Evolutionary conservation across 2,797 vertebrate genomes (phyloP).

Genomic region (Lateolabrax maculatus): DNA sequence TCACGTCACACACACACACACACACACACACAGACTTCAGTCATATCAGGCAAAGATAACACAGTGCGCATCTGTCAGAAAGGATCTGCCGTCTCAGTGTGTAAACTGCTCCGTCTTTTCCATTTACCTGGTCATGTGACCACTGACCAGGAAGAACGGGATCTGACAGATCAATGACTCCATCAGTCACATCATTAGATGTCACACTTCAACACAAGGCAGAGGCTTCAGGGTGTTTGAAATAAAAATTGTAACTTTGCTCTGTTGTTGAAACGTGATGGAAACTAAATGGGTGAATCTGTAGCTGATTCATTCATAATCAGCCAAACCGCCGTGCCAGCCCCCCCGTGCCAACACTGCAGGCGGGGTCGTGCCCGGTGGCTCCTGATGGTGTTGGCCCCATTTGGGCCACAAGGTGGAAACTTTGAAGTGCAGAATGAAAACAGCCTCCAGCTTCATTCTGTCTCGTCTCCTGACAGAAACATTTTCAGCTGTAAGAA

Average conservation of each 20-base stretch:
- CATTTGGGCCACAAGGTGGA: conserved; percentile 47
- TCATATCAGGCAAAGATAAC: conserved; percentile 51
- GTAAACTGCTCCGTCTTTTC: neutral
- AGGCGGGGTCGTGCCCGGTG: neutral
- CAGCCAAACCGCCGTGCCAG: neutral
- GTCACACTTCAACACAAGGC: neutral
- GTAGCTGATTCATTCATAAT: conserved; percentile 1
- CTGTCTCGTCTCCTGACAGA: conserved; percentile 4
- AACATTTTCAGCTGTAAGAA: conserved; percentile 21
- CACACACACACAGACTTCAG: conserved; percentile 15
- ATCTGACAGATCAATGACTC: neutral
- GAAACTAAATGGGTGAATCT: neutral
- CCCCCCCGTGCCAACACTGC: no score
- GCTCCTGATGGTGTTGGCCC: conserved; percentile 39
- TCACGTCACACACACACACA: neutral
- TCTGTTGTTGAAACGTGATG: neutral
- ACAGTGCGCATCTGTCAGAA: conserved; percentile 50
- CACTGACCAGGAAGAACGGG: neutral
- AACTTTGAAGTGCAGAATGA: conserved; percentile 48
- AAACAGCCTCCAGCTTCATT: conserved; percentile 44
- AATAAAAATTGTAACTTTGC: no score
- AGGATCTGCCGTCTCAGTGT: neutral
- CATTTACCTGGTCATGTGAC: neutral
- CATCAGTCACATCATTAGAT: neutral
- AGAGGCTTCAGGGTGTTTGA: neutral